A percentile compares a stretch with the other conserved stretches of the same genome.
These are phyloP conservation scores for Muscina levida DNA, from an alignment of 2,888 invertebrate genomes.

Conservation along the genomic window DNA sequence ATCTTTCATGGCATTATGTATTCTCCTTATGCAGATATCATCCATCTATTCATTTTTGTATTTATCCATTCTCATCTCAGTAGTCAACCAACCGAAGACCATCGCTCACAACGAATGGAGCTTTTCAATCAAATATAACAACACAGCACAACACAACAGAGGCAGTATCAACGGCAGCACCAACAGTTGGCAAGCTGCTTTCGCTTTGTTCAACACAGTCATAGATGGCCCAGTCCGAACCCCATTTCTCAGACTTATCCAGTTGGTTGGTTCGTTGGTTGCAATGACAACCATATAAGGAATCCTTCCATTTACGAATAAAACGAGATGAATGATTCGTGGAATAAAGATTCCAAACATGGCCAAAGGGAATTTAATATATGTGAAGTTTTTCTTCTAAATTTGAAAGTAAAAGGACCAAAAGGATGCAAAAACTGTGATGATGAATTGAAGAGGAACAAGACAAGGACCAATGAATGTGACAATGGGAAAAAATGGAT, in stretches of 20 bases:
- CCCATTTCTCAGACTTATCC: not conserved
- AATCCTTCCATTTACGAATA: too few species aligned
- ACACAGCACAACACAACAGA: too few species aligned
- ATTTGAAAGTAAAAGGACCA: conserved; percentile 9
- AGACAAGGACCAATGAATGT: too few species aligned
- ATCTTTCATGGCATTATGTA: conserved; percentile 51
- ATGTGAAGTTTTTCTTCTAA: conserved; percentile 16
- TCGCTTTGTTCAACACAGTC: too few species aligned
- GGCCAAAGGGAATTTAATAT: conserved; percentile 32
- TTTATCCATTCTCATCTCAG: too few species aligned
- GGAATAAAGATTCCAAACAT: not conserved
- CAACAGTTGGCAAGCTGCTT: conserved; percentile 18
- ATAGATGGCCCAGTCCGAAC: not conserved
- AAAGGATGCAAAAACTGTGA: too few species aligned
- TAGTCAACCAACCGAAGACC: too few species aligned
- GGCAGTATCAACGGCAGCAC: too few species aligned
- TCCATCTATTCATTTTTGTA: not conserved
- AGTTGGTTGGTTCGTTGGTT: not conserved
- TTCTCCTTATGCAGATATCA: conserved; percentile 53
- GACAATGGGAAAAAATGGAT: too few species aligned
- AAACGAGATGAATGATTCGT: not conserved
- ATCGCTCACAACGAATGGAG: conserved; percentile 13
- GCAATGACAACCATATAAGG: conserved; percentile 22
- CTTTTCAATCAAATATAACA: conserved; percentile 36
- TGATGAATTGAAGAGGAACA: not conserved